These are phyloP conservation scores for Cosmia pyralina DNA, from an alignment of 2,888 invertebrate genomes.

Conservation along the genomic window DNA sequence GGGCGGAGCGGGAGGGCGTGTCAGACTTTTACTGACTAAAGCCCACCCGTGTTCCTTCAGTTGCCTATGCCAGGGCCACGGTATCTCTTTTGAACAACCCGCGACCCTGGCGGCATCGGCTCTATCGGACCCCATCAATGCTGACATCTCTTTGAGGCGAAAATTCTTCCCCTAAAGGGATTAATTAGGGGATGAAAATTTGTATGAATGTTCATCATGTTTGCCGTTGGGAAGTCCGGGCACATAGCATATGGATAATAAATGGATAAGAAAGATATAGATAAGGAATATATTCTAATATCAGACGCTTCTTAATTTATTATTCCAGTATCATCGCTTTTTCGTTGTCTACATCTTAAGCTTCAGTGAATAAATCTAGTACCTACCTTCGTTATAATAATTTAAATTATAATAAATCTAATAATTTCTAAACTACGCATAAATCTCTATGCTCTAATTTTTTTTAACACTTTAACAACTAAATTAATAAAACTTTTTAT, in stretches of 20 bases:
- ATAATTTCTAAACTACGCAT: constrained; percentile 11
- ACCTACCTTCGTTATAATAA: neutral
- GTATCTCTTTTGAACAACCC: too few relatives aligned
- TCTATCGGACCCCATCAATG: too few relatives aligned
- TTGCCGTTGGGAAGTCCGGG: too few relatives aligned
- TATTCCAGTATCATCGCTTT: neutral
- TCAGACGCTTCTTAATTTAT: neutral
- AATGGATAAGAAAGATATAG: neutral
- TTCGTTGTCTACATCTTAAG: neutral
- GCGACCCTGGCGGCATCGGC: too few relatives aligned
- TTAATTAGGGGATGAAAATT: too few relatives aligned
- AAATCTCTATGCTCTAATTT: constrained; percentile 8
- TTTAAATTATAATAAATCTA: constrained; percentile 2
- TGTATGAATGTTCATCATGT: too few relatives aligned
- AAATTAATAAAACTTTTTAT: constrained; percentile 14
- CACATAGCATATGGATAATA: neutral
- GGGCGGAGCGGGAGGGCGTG: too few relatives aligned
- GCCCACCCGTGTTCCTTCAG: too few relatives aligned
- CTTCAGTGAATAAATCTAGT: neutral
- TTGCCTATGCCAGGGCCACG: too few relatives aligned
- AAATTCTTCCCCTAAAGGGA: neutral
- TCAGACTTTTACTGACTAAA: too few relatives aligned
- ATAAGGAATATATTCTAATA: neutral
- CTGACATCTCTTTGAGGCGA: too few relatives aligned
- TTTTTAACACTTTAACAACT: constrained; percentile 10